Base-by-base conservation (phyloP, 2,888 invertebrate species). In the Eilema caniola region DNA sequence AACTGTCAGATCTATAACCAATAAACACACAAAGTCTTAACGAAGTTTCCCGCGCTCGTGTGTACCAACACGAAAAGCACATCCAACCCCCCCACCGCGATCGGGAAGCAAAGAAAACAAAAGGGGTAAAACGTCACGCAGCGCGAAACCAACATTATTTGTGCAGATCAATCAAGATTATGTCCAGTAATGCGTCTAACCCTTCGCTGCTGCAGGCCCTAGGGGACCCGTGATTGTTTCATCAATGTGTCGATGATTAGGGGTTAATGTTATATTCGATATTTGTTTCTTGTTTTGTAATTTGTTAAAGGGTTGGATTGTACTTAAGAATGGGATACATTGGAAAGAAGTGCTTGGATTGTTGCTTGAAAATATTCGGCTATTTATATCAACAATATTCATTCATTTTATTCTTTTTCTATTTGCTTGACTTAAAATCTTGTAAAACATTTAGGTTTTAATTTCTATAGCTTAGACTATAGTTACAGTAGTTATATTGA, bases 101-200 rank as follows among this genome's bases (percentile, higher is more conserved):
- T 53, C 72, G 57, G 78, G 67, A 77, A 75, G 83, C 84, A 85
- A 85, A 86, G 84, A 83, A 83, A 83, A 82, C 80, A 78, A 82
- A n/a, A 81, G 78, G 86, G 88, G 87, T 87, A 74, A 69, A 73
- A 78, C 81, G 83, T 81, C 82, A 86, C 88, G 87, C 87, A 79
- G 86, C 76, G 85, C 81, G 74, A 87, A 86, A 86, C 89, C 89
- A 88, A 88, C 87, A 88, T 92, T 93, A 93, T 95, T 94, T 93
- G 94, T 92, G 86, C 88, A 90, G 92, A 95, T 95, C 94, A 92
- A 94, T 95, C 95, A 94, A 95, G 94, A 95, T 94, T 94, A 93
- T 88, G 88, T 88, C 90, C 91, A 86, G 88, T 90, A 91, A 91
- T 90, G 85, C 88, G 79, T 76, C 81, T 87, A 92, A 92, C 93